Conservation (phyloP, 2,888 invertebrate genomes). For the Parnassius orleans region DNA sequence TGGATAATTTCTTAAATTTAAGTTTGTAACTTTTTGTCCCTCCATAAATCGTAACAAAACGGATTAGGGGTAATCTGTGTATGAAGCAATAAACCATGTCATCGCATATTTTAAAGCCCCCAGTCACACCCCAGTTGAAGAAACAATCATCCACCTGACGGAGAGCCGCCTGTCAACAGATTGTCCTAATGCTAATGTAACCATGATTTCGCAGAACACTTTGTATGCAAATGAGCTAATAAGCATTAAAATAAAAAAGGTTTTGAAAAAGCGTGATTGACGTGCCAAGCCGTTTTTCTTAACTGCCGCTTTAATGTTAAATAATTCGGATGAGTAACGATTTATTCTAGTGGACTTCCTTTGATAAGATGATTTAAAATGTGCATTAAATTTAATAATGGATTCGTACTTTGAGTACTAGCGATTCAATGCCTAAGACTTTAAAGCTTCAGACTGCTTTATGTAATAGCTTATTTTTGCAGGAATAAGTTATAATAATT, state of each 20-base stretch:
- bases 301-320: constrained; percentile 29
- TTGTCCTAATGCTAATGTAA: constrained; percentile 49
- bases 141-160: constrained; percentile 36
- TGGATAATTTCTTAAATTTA: no score
- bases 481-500: no score
- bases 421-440: no score
- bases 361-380: constrained; percentile 17
- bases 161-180: constrained; percentile 37
- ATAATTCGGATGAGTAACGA: constrained; percentile 20
- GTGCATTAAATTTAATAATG: constrained; percentile 21
- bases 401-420: neutral
- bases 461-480: no score
- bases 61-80: no score
- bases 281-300: constrained; percentile 47
- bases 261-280: constrained; percentile 44
- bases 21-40: no score
- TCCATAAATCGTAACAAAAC: neutral
- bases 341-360: constrained; percentile 18
- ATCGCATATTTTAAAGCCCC: neutral
- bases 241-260: constrained; percentile 53
- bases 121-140: constrained; percentile 25
- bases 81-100: neutral
- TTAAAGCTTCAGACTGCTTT: no score
- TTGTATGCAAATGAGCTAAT: constrained; percentile 69
- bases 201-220: constrained; percentile 62